phyloP scores from a whole-genome alignment of 2,888 invertebrate species.

The Latrodectus elegans region DNA sequence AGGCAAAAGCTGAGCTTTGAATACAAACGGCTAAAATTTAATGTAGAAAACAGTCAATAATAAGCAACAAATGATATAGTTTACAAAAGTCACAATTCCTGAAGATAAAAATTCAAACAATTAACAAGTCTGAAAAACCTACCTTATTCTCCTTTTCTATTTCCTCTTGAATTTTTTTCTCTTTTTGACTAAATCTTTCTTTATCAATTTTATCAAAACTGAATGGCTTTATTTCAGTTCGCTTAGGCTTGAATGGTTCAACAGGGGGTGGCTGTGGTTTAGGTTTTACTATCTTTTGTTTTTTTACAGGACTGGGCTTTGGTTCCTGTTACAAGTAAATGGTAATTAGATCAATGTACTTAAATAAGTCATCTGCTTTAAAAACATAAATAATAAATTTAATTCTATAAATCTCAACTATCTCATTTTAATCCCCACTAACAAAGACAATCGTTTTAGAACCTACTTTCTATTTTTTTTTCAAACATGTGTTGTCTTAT shows the following conservation, averaged over 20 bases:
- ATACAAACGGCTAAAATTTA: conserved; percentile 27
- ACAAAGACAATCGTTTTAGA: too few species aligned
- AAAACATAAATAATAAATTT: too few species aligned
- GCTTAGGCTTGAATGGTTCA: conserved; percentile 73
- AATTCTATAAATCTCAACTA: too few species aligned
- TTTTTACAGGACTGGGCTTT: neutral
- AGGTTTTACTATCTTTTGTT: neutral
- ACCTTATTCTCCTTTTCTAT: conserved; percentile 74
- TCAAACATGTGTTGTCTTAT: too few species aligned
- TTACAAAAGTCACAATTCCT: too few species aligned
- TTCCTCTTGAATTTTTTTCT: conserved; percentile 79
- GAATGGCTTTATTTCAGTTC: conserved; percentile 78
- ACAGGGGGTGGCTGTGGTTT: conserved; percentile 71
- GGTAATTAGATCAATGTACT: too few species aligned
- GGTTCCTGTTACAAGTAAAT: too few species aligned
- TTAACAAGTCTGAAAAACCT: neutral
- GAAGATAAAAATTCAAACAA: neutral
- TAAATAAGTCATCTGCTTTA: too few species aligned
- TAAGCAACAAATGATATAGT: neutral
- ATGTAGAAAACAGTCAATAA: conserved; percentile 2
- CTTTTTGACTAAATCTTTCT: conserved; percentile 78
- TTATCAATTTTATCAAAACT: conserved; percentile 83
- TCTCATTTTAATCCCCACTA: too few species aligned
- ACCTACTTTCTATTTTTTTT: too few species aligned
- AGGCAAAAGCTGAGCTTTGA: conserved; percentile 58